A percentile compares a stretch with the other conserved stretches of the same genome.
phyloP scores from a whole-genome alignment of 2,888 invertebrate genomes.

The Merodon equestris region DNA sequence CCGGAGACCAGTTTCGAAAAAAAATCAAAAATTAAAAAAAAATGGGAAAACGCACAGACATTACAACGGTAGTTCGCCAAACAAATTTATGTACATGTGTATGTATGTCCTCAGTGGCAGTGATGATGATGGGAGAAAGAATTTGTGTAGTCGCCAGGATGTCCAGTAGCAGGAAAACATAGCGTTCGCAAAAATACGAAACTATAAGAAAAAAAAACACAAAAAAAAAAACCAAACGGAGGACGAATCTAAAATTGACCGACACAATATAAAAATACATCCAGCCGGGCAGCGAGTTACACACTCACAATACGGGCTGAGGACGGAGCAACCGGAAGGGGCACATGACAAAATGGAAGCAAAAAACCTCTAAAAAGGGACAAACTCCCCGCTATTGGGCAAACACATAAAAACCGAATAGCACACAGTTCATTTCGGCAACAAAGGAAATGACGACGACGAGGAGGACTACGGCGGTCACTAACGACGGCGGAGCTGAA shows the following conservation, averaged over 20 bases:
- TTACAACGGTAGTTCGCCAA: slow-evolving; percentile 60
- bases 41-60: slow-evolving; percentile 7
- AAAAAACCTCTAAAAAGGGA: background rate
- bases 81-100: slow-evolving; percentile 46
- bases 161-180: slow-evolving; percentile 60
- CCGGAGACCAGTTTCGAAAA: slow-evolving; percentile 35
- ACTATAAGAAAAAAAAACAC: background rate
- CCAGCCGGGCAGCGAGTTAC: slow-evolving; percentile 19
- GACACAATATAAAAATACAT: slow-evolving; percentile 60
- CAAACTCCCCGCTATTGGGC: background rate
- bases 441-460: slow-evolving; percentile 19
- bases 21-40: no score
- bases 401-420: slow-evolving; percentile 3
- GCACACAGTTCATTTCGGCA: slow-evolving; percentile 45
- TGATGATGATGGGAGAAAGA: slow-evolving; percentile 41
- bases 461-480: background rate
- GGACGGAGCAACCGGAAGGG: no score
- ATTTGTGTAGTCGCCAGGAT: slow-evolving; percentile 67
- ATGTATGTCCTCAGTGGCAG: slow-evolving; percentile 19
- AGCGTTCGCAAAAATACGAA: slow-evolving; percentile 38
- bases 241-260: slow-evolving; percentile 49
- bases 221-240: slow-evolving; percentile 20
- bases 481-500: no score
- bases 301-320: slow-evolving; percentile 37
- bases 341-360: background rate